A percentile compares a stretch with the other conserved stretches of the same genome.
These are phyloP conservation scores for Halocynthia roretzi DNA, from an alignment of 23 tunicate genomes.

Conservation along the genomic window DNA sequence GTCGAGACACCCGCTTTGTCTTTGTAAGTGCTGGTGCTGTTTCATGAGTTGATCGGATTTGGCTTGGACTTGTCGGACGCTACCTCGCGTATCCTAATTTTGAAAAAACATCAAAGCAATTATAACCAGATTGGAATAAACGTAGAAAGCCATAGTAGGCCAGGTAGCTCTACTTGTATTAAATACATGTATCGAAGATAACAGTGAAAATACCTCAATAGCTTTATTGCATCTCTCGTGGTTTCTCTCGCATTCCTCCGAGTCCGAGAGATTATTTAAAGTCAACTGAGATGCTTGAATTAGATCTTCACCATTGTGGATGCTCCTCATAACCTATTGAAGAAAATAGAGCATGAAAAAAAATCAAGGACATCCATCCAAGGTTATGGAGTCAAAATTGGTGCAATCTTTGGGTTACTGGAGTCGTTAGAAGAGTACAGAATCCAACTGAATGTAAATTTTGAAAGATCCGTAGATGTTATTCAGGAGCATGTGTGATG, in stretches of 20 bases:
- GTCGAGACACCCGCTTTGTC: slow-evolving; percentile 9
- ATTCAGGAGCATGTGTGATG: too few species aligned
- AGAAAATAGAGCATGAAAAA: not conserved
- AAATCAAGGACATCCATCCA: too few species aligned
- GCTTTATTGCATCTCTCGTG: slow-evolving; percentile 47
- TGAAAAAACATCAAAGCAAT: too few species aligned
- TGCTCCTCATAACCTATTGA: slow-evolving; percentile 49
- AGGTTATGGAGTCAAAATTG: too few species aligned
- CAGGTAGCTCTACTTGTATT: too few species aligned
- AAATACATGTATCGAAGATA: too few species aligned
- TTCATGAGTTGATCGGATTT: slow-evolving; percentile 25
- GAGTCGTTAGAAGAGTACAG: too few species aligned
- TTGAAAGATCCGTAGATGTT: too few species aligned
- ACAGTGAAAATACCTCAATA: slow-evolving; percentile 24
- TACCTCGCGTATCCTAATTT: slow-evolving; percentile 11
- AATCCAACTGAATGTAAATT: too few species aligned
- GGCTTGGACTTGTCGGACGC: slow-evolving; percentile 22
- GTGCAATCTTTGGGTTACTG: too few species aligned
- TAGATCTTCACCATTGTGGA: slow-evolving; percentile 50
- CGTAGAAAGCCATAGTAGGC: too few species aligned
- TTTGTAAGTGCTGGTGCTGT: slow-evolving; percentile 9
- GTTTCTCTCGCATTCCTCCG: slow-evolving; percentile 46
- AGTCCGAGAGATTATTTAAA: slow-evolving; percentile 40
- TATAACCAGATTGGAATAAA: too few species aligned
- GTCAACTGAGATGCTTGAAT: slow-evolving; percentile 36